Evolutionary conservation across 2,797 vertebrate genomes (phyloP).

Genomic region (Peromyscus eremicus): DNA sequence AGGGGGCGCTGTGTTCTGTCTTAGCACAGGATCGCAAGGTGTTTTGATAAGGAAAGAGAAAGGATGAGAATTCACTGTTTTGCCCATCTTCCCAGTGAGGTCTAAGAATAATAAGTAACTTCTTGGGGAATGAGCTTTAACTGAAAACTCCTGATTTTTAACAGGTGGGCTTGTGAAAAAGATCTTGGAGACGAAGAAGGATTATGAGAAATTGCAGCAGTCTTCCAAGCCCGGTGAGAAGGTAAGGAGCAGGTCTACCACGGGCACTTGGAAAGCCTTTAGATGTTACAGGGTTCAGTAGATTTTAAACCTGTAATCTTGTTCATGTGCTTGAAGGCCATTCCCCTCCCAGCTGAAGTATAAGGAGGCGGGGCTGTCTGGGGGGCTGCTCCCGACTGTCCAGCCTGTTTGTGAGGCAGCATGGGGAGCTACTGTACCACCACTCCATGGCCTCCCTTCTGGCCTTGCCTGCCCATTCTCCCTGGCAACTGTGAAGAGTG

Average conservation of each 20-base stretch:
- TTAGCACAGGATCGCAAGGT: not conserved
- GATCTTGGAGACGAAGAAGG: slow-evolving; percentile 97
- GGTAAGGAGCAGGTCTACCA: slow-evolving; percentile 85
- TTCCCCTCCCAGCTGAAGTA: rapidly evolving
- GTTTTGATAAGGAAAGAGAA: not conserved
- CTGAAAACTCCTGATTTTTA: slow-evolving; percentile 36
- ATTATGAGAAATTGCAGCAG: slow-evolving; percentile 92
- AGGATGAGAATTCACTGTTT: not conserved
- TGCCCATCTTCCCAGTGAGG: not conserved
- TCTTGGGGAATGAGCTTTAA: not conserved
- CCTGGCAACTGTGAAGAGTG: not conserved
- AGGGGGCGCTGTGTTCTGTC: not conserved
- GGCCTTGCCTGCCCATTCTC: not conserved
- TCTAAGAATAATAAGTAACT: not conserved
- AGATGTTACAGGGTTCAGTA: no score
- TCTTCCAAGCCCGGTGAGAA: slow-evolving; percentile 89
- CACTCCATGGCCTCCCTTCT: rapidly evolving
- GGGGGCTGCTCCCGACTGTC: rapidly evolving
- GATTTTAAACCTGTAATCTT: no score
- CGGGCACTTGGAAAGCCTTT: no score
- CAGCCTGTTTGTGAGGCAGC: not conserved
- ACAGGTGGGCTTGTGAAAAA: slow-evolving; percentile 98
- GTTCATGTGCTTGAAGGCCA: rapidly evolving
- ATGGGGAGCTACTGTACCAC: not conserved
- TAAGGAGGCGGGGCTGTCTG: rapidly evolving